Evolutionary conservation across 2,888 invertebrate species (phyloP).

Genomic region (Dasysyrphus tricinctus): DNA sequence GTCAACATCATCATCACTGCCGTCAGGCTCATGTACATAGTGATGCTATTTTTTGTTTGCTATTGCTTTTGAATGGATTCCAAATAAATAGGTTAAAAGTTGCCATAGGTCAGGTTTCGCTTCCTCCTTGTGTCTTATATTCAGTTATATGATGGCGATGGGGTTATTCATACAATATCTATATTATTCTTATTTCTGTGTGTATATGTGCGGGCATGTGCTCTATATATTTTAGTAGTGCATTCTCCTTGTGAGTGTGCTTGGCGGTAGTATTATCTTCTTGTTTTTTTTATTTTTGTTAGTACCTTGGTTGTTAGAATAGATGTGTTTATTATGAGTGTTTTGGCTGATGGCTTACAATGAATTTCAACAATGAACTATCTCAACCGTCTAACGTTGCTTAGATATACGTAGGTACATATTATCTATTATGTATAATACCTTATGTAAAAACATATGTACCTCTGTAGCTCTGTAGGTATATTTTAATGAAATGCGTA

Average conservation of each 20-base stretch:
- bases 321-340: conserved; percentile 4
- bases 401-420: no score
- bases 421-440: no score
- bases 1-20: conserved; percentile 28
- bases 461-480: no score
- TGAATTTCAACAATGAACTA: conserved; percentile 34
- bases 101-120: conserved; percentile 68
- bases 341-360: conserved; percentile 21
- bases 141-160: conserved; percentile 16
- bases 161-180: conserved; percentile 24
- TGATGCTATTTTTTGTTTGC: background rate
- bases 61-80: conserved; percentile 49
- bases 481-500: no score
- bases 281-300: background rate
- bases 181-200: conserved; percentile 21
- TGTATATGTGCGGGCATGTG: conserved; percentile 15
- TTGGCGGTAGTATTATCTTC: conserved; percentile 21
- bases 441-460: no score
- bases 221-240: conserved; percentile 49
- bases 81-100: conserved; percentile 70
- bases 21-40: conserved; percentile 17
- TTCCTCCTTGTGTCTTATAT: conserved; percentile 55
- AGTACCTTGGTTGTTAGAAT: conserved; percentile 17
- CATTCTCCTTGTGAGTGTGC: conserved; percentile 44
- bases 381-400: background rate